phyloP scores from a whole-genome alignment of 1,140 invertebrate genomes.

The Ceratina calcarata region DNA sequence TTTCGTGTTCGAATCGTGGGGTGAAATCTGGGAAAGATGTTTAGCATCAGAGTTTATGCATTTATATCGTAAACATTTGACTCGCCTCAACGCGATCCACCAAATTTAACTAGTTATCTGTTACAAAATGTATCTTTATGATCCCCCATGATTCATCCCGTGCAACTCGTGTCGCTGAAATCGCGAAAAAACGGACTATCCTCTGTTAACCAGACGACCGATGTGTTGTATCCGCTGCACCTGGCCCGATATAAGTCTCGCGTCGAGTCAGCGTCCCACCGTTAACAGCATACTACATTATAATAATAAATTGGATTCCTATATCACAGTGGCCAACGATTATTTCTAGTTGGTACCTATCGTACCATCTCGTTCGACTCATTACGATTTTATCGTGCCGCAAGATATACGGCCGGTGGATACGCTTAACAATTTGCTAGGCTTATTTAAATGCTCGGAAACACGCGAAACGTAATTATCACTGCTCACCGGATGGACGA shows the following conservation, averaged over 20 bases:
- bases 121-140: not conserved
- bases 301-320: conserved; percentile 45
- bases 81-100: no score
- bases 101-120: not conserved
- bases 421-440: conserved; percentile 44
- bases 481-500: conserved; percentile 40
- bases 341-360: conserved; percentile 40
- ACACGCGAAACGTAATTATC: conserved; percentile 60
- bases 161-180: not conserved
- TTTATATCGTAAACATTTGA: no score
- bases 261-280: conserved; percentile 6
- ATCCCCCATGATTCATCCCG: no score
- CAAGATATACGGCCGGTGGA: conserved; percentile 39
- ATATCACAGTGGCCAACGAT: conserved; percentile 41
- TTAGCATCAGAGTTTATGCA: no score
- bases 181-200: not conserved
- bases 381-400: conserved; percentile 54
- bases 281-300: conserved; percentile 42
- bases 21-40: no score
- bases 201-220: conserved; percentile 15
- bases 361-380: not conserved
- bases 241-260: conserved; percentile 23
- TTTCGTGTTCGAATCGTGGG: no score
- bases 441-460: conserved; percentile 35
- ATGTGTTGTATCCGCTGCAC: not conserved